Percentiles rank a stretch among this genome's conserved stretches.
phyloP scores from a whole-genome alignment of 2,888 invertebrate genomes.

The Xestia sexstrigata region DNA sequence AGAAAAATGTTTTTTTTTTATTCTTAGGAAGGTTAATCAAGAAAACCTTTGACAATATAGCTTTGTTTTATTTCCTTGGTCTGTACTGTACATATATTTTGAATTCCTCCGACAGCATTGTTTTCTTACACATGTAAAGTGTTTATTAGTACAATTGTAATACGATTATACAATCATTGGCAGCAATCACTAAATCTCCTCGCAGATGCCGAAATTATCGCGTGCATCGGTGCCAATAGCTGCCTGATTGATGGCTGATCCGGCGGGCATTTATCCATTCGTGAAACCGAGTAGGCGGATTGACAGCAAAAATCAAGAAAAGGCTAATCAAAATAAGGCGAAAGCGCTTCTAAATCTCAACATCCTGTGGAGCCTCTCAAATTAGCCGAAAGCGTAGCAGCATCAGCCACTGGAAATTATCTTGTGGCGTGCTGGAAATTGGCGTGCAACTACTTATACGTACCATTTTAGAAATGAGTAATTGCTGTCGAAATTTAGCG shows the following conservation, averaged over 20 bases:
- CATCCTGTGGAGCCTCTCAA: constrained; percentile 83
- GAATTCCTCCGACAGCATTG: constrained; percentile 38
- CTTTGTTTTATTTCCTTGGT: constrained; percentile 28
- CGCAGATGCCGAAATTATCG: constrained; percentile 84
- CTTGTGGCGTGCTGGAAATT: constrained; percentile 87
- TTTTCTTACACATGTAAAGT: constrained; percentile 57
- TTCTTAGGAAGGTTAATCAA: constrained; percentile 6
- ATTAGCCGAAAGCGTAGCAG: constrained; percentile 81
- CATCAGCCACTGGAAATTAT: constrained; percentile 86
- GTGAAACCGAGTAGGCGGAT: constrained; percentile 72
- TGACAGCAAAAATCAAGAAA: constrained; percentile 75
- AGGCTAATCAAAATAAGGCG: constrained; percentile 77
- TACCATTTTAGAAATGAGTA: constrained; percentile 82
- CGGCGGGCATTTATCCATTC: constrained; percentile 75
- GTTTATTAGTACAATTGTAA: constrained; percentile 73
- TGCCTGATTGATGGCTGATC: constrained; percentile 82
- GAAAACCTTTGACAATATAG: background rate
- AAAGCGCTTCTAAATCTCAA: constrained; percentile 80
- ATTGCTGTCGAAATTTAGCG: constrained; percentile 83
- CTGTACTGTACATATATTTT: constrained; percentile 29
- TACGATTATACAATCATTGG: constrained; percentile 87
- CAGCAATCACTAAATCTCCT: constrained; percentile 81
- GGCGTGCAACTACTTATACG: constrained; percentile 79
- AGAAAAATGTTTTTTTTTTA: constrained; percentile 42
- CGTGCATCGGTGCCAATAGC: constrained; percentile 85